phyloP scores from a whole-genome alignment of 2,113 vertebrate genomes.

The Acanthochromis polyacanthus region DNA sequence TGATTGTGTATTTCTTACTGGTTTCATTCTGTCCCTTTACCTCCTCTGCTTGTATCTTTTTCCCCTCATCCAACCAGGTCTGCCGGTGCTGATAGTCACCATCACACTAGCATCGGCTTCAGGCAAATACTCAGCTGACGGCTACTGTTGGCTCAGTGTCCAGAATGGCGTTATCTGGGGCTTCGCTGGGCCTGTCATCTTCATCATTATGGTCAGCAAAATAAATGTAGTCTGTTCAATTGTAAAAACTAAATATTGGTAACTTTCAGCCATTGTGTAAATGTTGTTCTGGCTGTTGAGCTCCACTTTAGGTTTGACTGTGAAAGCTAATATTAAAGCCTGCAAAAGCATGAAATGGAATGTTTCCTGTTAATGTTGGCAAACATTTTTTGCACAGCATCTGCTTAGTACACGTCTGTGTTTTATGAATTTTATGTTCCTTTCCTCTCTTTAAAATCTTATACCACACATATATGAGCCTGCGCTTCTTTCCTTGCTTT shows the following conservation, averaged over 20 bases:
- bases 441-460: not conserved
- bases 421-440: not conserved
- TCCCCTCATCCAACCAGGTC: conserved; percentile 68
- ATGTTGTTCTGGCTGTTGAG: not conserved
- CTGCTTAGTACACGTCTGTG: not conserved
- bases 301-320: not conserved
- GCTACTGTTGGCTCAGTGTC: conserved; percentile 87
- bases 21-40: not conserved
- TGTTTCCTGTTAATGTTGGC: not conserved
- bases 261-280: not conserved
- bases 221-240: not conserved
- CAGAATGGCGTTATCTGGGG: conserved; percentile 88
- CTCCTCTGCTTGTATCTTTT: not conserved
- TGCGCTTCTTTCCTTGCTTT: not conserved
- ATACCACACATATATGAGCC: not conserved
- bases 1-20: not conserved
- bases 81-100: conserved; percentile 86
- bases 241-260: not conserved
- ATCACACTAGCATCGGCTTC: conserved; percentile 86
- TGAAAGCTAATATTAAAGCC: conserved; percentile 4
- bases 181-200: conserved; percentile 87
- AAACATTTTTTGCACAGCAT: not conserved
- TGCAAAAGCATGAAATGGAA: not conserved
- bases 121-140: conserved; percentile 83
- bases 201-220: conserved; percentile 85